Evolutionary conservation across 2,888 invertebrate species (phyloP).

Genomic region (Tromatobia lineatoria): DNA sequence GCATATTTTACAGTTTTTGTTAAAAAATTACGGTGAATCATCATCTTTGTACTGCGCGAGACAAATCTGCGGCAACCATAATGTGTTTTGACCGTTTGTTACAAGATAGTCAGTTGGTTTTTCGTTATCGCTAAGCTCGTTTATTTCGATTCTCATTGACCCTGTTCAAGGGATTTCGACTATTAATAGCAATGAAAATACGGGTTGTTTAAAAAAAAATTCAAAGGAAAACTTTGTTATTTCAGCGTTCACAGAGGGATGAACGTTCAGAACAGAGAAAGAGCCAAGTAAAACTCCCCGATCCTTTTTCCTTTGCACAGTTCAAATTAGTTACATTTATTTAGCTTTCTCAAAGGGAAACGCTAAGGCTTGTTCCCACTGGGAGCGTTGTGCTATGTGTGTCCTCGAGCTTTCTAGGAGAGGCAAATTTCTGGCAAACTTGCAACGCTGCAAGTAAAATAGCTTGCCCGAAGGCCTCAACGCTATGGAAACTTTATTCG

Average conservation of each 20-base stretch:
- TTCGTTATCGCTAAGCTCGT: no score
- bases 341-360: neutral
- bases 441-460: constrained; percentile 2
- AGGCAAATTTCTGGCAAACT: constrained; percentile 1
- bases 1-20: neutral
- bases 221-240: neutral
- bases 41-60: neutral
- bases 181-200: no score
- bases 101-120: no score
- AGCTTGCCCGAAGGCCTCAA: neutral
- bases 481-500: constrained; percentile 41
- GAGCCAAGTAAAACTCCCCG: neutral
- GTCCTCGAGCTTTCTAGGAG: neutral
- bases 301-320: neutral
- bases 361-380: neutral
- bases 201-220: neutral
- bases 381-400: neutral
- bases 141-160: neutral
- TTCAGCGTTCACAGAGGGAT: neutral
- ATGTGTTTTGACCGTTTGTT: neutral
- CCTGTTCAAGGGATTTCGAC: no score
- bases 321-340: constrained; percentile 12
- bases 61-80: neutral
- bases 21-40: neutral
- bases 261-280: neutral